phyloP scores from a whole-genome alignment of 2,113 vertebrate genomes.

The Neoarius graeffei region DNA sequence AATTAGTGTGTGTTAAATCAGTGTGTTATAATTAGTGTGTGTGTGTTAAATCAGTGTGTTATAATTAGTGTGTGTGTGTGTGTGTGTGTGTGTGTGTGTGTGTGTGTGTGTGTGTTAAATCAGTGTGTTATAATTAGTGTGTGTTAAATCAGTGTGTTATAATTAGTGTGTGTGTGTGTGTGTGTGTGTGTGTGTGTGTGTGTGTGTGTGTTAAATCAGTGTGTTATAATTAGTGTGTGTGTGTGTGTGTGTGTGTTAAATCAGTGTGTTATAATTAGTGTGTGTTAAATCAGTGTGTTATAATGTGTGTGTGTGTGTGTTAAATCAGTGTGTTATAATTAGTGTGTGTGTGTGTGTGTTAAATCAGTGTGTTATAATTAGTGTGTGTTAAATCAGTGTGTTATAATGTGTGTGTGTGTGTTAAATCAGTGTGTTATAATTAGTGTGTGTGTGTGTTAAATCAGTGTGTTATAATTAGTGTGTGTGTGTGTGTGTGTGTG shows the following conservation, averaged over 20 bases:
- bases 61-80: too few species aligned
- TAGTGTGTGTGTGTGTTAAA: neutral
- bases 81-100: neutral
- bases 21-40: neutral
- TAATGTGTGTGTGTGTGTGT: neutral
- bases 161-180: neutral
- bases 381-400: too few species aligned
- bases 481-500: too few species aligned
- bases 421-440: neutral
- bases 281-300: neutral
- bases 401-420: neutral
- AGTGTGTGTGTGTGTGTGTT: too few species aligned
- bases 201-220: too few species aligned
- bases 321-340: neutral
- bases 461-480: neutral
- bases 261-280: too few species aligned
- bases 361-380: too few species aligned
- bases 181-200: too few species aligned
- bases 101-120: neutral
- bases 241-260: neutral
- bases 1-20: neutral
- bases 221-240: neutral
- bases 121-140: neutral
- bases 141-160: neutral
- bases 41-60: too few species aligned